These are phyloP conservation scores for Pseudomyrmex pallidus DNA, from an alignment of 1,140 invertebrate species.

Conservation along the genomic window DNA sequence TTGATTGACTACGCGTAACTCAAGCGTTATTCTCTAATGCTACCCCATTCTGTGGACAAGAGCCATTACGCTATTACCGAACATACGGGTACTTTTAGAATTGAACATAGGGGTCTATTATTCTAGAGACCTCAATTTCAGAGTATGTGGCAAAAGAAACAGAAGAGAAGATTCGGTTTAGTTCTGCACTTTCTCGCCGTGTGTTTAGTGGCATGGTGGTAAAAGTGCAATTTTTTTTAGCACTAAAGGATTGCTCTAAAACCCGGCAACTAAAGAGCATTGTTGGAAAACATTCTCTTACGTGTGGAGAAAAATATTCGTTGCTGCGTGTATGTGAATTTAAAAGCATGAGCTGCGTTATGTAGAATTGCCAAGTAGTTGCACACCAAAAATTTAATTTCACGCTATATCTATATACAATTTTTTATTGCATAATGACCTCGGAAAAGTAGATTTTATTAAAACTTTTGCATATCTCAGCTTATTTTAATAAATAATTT, in stretches of 20 bases:
- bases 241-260: constrained; percentile 28
- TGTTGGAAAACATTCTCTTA: constrained; percentile 19
- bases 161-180: not conserved
- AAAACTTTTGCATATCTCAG: too few species aligned
- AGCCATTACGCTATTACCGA: too few species aligned
- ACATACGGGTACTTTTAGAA: not conserved
- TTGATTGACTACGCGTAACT: too few species aligned
- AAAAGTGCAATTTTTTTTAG: constrained; percentile 8
- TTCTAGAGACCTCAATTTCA: not conserved
- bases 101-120: not conserved
- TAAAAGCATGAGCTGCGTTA: constrained; percentile 25
- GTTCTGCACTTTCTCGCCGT: not conserved
- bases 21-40: too few species aligned
- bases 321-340: not conserved
- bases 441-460: too few species aligned
- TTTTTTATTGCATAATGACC: not conserved
- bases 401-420: not conserved
- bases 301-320: constrained; percentile 20
- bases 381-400: constrained; percentile 24
- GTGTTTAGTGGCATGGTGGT: not conserved
- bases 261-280: not conserved
- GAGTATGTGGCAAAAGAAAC: not conserved
- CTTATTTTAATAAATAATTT: not conserved
- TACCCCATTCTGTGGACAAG: too few species aligned
- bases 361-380: not conserved